Evolutionary conservation across 2,888 invertebrate genomes (phyloP).

Genomic region (Clistopyga incitator): DNA sequence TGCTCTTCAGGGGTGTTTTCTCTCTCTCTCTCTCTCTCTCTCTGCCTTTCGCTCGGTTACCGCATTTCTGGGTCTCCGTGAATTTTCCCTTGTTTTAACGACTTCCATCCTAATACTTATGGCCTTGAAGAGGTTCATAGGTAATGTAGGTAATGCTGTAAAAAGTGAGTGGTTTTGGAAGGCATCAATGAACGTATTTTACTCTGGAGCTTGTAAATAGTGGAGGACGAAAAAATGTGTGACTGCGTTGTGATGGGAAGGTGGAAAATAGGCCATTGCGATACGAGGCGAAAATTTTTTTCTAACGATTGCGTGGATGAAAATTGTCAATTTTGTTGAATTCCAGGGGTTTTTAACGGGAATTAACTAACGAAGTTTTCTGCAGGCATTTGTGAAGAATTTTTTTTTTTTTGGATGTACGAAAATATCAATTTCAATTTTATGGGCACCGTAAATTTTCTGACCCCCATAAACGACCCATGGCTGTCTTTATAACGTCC

Average conservation of each 20-base stretch:
- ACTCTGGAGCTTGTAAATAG: neutral
- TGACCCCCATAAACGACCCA: neutral
- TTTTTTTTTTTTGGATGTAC: no score
- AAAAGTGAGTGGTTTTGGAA: constrained; percentile 57
- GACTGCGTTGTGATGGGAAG: no score
- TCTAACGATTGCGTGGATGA: no score
- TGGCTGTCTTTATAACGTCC: neutral
- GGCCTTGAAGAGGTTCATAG: constrained; percentile 55
- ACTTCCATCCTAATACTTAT: constrained; percentile 34
- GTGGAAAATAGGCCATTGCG: no score
- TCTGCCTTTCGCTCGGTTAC: constrained; percentile 8
- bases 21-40: constrained; percentile 33
- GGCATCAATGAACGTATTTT: constrained; percentile 23
- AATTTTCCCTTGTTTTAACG: constrained; percentile 28
- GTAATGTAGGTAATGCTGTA: constrained; percentile 38
- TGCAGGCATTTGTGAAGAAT: no score
- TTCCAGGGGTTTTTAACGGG: no score
- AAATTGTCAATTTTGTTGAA: no score
- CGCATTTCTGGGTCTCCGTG: constrained; percentile 4
- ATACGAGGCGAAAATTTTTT: no score
- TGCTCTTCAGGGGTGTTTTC: constrained; percentile 49
- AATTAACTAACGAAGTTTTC: no score
- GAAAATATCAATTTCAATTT: no score
- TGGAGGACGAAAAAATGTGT: no score
- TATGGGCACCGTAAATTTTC: neutral